Percentiles rank a stretch among this genome's conserved stretches.
phyloP scores from a whole-genome alignment of 2,888 invertebrate genomes.

The Bibio marci region DNA sequence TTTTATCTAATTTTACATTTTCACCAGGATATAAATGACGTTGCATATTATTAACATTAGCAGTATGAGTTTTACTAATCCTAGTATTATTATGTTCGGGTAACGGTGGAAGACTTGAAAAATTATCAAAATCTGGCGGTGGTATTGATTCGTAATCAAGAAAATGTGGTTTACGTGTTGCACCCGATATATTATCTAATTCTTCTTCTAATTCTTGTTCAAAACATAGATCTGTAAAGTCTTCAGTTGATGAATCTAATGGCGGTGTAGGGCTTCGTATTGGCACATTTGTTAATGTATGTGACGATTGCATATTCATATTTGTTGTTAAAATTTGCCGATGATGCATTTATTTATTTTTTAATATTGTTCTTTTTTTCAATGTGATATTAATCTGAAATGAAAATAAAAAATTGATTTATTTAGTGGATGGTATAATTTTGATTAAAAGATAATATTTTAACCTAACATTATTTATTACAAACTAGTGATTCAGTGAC shows the following conservation, averaged over 20 bases:
- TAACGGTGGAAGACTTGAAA: slow-evolving; percentile 10
- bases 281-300: not conserved
- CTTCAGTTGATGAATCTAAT: slow-evolving; percentile 12
- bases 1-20: slow-evolving; percentile 26
- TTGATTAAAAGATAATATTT: no score
- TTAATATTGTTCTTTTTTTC: no score
- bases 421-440: no score
- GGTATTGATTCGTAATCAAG: slow-evolving; percentile 43
- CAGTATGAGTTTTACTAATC: no score
- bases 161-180: slow-evolving; percentile 38
- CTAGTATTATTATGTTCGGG: not conserved
- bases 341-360: no score
- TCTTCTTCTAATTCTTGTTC: slow-evolving; percentile 15
- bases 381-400: no score
- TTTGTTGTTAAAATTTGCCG: slow-evolving; percentile 8
- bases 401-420: no score
- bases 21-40: slow-evolving; percentile 16
- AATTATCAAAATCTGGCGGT: slow-evolving; percentile 31
- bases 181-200: slow-evolving; percentile 2
- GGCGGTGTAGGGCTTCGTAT: slow-evolving; percentile 7
- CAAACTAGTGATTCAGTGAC: no score
- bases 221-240: slow-evolving; percentile 11
- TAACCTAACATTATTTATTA: no score
- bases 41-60: not conserved
- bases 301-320: slow-evolving; percentile 2